Percentiles rank a stretch among this genome's conserved stretches.
phyloP scores from a whole-genome alignment of 92 coral and sea anemone genomes.

The Bergia sp. region DNA sequence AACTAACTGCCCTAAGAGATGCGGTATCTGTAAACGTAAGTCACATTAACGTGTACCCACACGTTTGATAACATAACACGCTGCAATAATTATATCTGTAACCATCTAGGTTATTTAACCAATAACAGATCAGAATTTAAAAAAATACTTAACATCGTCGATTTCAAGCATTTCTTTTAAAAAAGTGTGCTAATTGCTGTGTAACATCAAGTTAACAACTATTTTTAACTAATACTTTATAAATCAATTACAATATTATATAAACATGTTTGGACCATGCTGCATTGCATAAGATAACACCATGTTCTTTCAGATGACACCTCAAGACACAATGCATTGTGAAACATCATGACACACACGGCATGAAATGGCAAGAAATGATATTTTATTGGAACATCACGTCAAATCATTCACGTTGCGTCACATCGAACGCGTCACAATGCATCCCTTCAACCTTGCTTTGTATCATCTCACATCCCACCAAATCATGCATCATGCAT shows the following conservation, averaged over 20 bases:
- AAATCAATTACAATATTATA: not conserved
- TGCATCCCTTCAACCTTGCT: too few species aligned
- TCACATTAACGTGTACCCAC: not conserved
- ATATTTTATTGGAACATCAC: not conserved
- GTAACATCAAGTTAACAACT: not conserved
- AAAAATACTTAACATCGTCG: too few species aligned
- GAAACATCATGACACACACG: not conserved
- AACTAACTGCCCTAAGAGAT: slow-evolving; percentile 88
- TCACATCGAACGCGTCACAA: not conserved
- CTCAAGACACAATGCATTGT: not conserved
- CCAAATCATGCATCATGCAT: too few species aligned
- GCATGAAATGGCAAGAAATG: not conserved
- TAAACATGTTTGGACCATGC: not conserved
- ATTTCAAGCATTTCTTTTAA: too few species aligned
- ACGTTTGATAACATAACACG: not conserved
- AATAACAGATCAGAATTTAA: too few species aligned
- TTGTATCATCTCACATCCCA: too few species aligned
- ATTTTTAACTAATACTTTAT: not conserved
- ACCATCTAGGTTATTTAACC: not conserved
- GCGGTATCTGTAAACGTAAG: slow-evolving; percentile 85
- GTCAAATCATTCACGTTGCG: not conserved
- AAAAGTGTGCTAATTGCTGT: not conserved
- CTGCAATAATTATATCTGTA: not conserved
- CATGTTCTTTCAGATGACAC: not conserved
- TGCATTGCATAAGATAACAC: not conserved